Base-by-base conservation (phyloP, 1,140 invertebrate genomes). In the Chionoecetes opilio region DNA sequence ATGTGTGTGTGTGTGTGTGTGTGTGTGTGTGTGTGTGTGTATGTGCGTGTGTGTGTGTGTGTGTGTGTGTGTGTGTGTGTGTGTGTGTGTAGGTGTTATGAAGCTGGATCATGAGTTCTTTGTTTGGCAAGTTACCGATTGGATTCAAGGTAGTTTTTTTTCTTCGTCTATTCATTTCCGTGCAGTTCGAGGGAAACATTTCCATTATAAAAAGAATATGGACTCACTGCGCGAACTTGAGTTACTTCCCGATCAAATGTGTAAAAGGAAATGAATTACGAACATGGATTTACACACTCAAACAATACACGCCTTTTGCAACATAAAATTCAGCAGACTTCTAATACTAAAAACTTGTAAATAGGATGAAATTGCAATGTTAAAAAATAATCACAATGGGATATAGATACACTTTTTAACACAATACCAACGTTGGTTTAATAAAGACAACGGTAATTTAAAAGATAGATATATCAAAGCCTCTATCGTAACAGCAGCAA, bases 371-470 rank as follows among this genome's bases (percentile, higher is more conserved):
- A 75, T 75, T 75, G 26, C 63, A 75, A 75, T 75, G 63, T 75
- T n/a, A 75, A 75, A 75, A 26, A 75, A 75, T 6, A 75, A 8
- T n/a, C 63, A n/a, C n/a, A 75, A n/a, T 75, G 63, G 63, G n/a
- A 75, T 75, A n/a, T 21, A n/a, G 26, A 75, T 75, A 75, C 5
- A n/a, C n/a, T 75, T 75, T 75, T 75, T 75, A n/a, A n/a, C 63
- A 26, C 8, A 75, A 26, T 75, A 75, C 1, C 63, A n/a, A n/a
- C 8, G 63, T 17, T 75, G 63, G 63, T 75, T 75, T 75, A 75
- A 75, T 75, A 75, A n/a, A 75, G 63, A 75, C 63, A 75, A n/a
- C 63, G 63, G 63, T 75, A 26, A 75, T 75, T 75, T 75, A 75
- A 21, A 75, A 75, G 63, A 26, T 75, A 75, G n/a, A 75, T 75